phyloP scores from a whole-genome alignment of 2,888 invertebrate genomes.

The Drosophila melanocephala region DNA sequence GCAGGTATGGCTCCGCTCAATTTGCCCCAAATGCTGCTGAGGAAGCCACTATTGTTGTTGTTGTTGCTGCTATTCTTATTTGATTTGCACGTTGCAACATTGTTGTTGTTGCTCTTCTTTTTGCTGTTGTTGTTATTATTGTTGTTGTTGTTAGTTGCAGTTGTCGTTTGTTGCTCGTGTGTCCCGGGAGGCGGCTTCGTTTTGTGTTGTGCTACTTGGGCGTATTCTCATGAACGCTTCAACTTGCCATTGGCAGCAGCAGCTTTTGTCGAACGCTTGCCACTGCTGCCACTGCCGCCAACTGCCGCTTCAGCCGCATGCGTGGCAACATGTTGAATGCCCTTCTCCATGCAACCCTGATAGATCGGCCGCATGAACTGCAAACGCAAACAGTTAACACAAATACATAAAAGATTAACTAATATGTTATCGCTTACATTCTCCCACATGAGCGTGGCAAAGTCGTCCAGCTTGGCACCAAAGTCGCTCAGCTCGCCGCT shows the following conservation, averaged over 20 bases:
- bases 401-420: neutral
- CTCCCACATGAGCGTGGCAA: constrained; percentile 96
- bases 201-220: constrained; percentile 77
- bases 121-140: constrained; percentile 67
- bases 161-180: constrained; percentile 50
- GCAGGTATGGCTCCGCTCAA: constrained; percentile 40
- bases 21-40: constrained; percentile 69
- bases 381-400: constrained; percentile 59
- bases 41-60: constrained; percentile 55
- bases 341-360: constrained; percentile 92
- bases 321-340: constrained; percentile 92
- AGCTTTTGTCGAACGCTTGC: constrained; percentile 80
- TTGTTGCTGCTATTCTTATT: constrained; percentile 43
- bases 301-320: constrained; percentile 91
- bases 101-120: constrained; percentile 68
- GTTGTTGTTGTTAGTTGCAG: constrained; percentile 55
- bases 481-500: constrained; percentile 96
- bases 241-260: constrained; percentile 84
- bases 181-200: constrained; percentile 51
- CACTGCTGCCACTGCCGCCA: constrained; percentile 85
- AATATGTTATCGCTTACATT: constrained; percentile 88
- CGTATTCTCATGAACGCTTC: constrained; percentile 86
- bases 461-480: constrained; percentile 94
- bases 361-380: constrained; percentile 94
- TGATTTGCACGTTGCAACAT: constrained; percentile 51